Evolutionary conservation across 2,888 invertebrate genomes (phyloP).

Genomic region (Leucoma salicis): DNA sequence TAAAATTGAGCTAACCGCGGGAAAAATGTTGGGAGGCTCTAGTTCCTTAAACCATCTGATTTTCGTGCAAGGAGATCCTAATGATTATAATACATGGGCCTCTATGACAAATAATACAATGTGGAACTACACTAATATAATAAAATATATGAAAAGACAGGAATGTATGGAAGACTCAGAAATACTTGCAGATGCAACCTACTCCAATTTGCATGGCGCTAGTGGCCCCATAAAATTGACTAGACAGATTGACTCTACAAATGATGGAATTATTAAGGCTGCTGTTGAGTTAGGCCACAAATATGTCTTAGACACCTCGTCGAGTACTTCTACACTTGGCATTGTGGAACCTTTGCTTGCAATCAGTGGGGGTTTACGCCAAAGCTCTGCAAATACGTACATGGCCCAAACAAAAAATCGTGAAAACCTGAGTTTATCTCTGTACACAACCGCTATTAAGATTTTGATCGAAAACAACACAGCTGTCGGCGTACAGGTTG

Average conservation of each 20-base stretch:
- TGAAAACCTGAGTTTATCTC: not conserved
- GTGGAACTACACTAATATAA: conserved; percentile 38
- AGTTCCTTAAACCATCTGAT: conserved; percentile 39
- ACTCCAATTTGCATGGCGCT: conserved; percentile 13
- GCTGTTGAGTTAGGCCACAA: conserved; percentile 10
- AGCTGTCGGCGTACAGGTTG: conserved; percentile 16
- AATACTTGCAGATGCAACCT: conserved; percentile 14
- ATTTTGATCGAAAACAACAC: conserved; percentile 14
- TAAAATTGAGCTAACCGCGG: conserved; percentile 31
- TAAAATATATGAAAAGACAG: conserved; percentile 40
- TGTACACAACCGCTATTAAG: conserved; percentile 11
- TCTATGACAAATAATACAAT: conserved; percentile 25
- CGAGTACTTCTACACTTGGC: conserved; percentile 3
- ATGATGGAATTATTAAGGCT: not conserved
- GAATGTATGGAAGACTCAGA: conserved; percentile 37
- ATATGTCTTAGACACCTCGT: conserved; percentile 14
- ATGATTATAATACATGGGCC: conserved; percentile 44
- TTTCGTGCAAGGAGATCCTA: conserved; percentile 32
- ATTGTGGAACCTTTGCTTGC: not conserved
- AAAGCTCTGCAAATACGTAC: not conserved
- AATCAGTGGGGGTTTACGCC: not conserved
- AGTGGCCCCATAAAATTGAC: conserved; percentile 14
- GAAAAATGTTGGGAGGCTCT: conserved; percentile 51
- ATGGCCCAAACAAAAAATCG: not conserved
- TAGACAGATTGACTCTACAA: not conserved